Evolutionary conservation across 2,888 invertebrate genomes (phyloP).

Genomic region (Mimumesa dahlbomi): DNA sequence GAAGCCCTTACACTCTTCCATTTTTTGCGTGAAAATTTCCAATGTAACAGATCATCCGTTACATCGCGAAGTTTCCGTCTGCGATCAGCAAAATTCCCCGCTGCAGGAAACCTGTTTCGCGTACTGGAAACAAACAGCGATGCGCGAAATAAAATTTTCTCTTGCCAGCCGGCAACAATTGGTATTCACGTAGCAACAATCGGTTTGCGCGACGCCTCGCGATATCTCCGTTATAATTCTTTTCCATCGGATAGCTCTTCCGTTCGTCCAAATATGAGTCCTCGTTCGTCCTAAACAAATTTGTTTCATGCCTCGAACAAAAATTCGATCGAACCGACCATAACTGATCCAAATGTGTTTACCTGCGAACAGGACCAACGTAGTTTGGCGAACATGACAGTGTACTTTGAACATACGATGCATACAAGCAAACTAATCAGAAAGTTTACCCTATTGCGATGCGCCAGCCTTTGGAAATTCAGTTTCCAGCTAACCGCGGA

Average conservation of each 20-base stretch:
- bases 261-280: constrained; percentile 1
- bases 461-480: not conserved
- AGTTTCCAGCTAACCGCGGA: too few species aligned
- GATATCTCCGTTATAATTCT: not conserved
- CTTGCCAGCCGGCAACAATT: not conserved
- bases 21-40: too few species aligned
- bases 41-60: too few species aligned
- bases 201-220: not conserved
- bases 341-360: constrained; percentile 1
- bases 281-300: not conserved
- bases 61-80: not conserved
- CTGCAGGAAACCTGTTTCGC: too few species aligned
- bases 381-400: constrained; percentile 6
- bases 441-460: not conserved
- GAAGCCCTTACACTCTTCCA: too few species aligned
- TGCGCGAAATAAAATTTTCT: not conserved
- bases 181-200: not conserved
- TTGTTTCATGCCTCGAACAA: too few species aligned
- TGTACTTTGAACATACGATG: not conserved
- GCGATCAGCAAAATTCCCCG: not conserved
- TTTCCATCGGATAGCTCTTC: not conserved
- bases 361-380: not conserved
- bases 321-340: not conserved
- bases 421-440: not conserved
- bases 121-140: not conserved